These are phyloP conservation scores for Leptinotarsa peninsularis DNA, from an alignment of 2,888 invertebrate genomes.

Conservation along the genomic window DNA sequence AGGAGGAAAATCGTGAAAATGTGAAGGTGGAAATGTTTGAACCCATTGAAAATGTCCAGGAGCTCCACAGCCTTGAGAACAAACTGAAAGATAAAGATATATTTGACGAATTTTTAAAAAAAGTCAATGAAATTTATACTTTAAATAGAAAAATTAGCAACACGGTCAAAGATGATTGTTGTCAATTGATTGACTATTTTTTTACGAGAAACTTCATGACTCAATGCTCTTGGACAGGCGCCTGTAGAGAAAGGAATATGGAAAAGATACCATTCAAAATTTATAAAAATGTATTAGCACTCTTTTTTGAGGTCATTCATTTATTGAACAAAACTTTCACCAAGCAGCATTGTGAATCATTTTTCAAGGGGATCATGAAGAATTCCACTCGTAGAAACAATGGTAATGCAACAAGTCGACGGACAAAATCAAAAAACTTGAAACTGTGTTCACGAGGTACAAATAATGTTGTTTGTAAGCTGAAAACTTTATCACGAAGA, in stretches of 20 bases:
- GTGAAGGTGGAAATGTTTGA: too few relatives aligned
- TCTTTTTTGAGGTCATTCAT: constrained; percentile 37
- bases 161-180: constrained; percentile 29
- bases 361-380: constrained; percentile 42
- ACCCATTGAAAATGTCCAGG: too few relatives aligned
- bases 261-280: constrained; percentile 45
- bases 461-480: too few relatives aligned
- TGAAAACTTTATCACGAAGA: too few relatives aligned
- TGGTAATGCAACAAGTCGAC: neutral
- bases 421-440: too few relatives aligned
- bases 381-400: constrained; percentile 32
- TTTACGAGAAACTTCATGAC: constrained; percentile 46
- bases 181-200: constrained; percentile 40
- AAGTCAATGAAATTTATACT: too few relatives aligned
- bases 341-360: constrained; percentile 39
- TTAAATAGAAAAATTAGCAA: too few relatives aligned
- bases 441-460: too few relatives aligned
- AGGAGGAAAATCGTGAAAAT: too few relatives aligned
- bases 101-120: too few relatives aligned
- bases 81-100: too few relatives aligned
- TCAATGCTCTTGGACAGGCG: constrained; percentile 45
- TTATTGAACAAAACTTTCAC: constrained; percentile 38
- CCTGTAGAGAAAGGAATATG: constrained; percentile 32
- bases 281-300: constrained; percentile 40
- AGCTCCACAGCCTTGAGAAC: too few relatives aligned